These are phyloP conservation scores for Drosophila kohkoa DNA, from an alignment of 1,140 invertebrate species.

Conservation along the genomic window DNA sequence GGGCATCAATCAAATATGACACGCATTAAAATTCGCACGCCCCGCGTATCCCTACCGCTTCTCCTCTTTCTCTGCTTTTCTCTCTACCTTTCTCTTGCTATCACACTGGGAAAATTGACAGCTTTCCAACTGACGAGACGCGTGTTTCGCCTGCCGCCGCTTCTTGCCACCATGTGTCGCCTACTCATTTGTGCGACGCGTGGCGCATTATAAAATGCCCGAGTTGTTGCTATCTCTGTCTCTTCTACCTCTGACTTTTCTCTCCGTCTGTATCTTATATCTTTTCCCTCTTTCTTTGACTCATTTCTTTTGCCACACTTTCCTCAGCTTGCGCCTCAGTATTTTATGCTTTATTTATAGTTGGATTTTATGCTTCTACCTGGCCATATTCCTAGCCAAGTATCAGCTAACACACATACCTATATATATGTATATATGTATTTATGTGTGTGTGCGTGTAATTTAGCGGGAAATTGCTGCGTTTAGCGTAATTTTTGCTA, in stretches of 20 bases:
- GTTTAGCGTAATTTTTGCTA: constrained; percentile 83
- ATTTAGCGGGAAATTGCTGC: constrained; percentile 80
- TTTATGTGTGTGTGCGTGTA: constrained; percentile 51
- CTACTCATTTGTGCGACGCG: constrained; percentile 40
- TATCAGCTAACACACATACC: constrained; percentile 1
- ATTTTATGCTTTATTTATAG: constrained; percentile 63
- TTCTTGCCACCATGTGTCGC: constrained; percentile 3
- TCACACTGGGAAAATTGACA: constrained; percentile 53
- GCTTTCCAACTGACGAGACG: constrained; percentile 20
- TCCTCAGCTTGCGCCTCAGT: constrained; percentile 9
- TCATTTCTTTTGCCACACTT: background rate
- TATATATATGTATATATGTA: background rate
- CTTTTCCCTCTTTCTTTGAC: background rate
- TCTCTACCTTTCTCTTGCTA: background rate
- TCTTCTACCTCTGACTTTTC: background rate
- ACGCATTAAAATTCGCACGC: constrained; percentile 78
- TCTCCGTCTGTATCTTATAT: background rate
- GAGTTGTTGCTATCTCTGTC: background rate
- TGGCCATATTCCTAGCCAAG: constrained; percentile 40
- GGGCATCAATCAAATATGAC: constrained; percentile 82
- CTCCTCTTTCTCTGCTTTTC: background rate
- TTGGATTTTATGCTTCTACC: constrained; percentile 53
- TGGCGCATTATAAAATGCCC: constrained; percentile 58
- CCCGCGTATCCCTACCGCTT: background rate
- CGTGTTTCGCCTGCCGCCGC: background rate